These are phyloP conservation scores for Entomyzon cyanotis DNA, from an alignment of 2,113 vertebrate genomes.

Conservation along the genomic window DNA sequence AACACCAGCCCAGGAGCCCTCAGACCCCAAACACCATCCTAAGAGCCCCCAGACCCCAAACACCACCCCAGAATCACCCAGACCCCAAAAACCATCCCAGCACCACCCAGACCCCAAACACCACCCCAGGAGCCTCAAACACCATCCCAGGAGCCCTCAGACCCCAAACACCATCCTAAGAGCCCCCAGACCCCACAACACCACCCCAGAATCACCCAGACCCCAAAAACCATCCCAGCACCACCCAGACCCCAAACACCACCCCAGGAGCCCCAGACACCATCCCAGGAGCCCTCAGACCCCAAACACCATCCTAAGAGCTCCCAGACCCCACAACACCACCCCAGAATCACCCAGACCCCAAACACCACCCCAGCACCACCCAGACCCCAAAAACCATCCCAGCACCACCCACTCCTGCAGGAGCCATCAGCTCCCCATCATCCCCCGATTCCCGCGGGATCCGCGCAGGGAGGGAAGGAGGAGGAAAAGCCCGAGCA, in stretches of 20 bases:
- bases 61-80: background rate
- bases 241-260: no score
- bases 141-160: no score
- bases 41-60: no score
- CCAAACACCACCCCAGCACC: no score
- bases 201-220: background rate
- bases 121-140: background rate
- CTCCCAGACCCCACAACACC: no score
- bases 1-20: background rate
- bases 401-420: background rate
- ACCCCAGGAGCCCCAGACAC: background rate
- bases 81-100: background rate
- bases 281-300: background rate
- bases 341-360: background rate
- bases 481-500: background rate
- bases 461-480: background rate
- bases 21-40: background rate
- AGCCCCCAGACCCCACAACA: accelerated
- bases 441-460: accelerated
- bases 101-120: accelerated
- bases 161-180: background rate
- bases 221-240: background rate
- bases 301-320: background rate
- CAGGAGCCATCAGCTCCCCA: background rate
- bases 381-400: background rate